Conservation (phyloP, 1,140 invertebrate genomes). For the Drosophila ficusphila region DNA sequence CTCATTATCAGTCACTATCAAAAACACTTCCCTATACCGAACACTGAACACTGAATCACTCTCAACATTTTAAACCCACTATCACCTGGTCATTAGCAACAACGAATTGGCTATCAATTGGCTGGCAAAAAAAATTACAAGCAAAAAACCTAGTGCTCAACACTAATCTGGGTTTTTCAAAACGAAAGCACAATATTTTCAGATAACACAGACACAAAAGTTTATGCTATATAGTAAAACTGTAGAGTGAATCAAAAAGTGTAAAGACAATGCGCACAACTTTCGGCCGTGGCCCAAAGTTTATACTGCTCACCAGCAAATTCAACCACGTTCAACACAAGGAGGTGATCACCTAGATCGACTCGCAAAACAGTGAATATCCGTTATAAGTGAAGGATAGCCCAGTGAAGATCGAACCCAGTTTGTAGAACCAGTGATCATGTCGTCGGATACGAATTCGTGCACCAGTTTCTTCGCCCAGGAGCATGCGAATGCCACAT, state of each 20-base stretch:
- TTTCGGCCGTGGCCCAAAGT: conserved; percentile 52
- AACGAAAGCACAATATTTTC: conserved; percentile 49
- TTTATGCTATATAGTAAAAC: background rate
- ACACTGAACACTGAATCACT: conserved; percentile 25
- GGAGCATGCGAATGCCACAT: conserved; percentile 73
- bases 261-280: conserved; percentile 67
- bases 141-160: conserved; percentile 2
- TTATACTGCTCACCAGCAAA: conserved; percentile 60
- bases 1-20: conserved; percentile 28
- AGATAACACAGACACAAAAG: conserved; percentile 16
- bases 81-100: conserved; percentile 21
- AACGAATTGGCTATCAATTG: conserved; percentile 35
- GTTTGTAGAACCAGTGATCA: conserved; percentile 34
- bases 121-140: conserved; percentile 1
- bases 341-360: conserved; percentile 61
- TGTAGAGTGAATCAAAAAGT: conserved; percentile 23
- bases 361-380: background rate
- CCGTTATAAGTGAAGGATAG: conserved; percentile 6
- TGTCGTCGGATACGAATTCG: conserved; percentile 74
- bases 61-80: conserved; percentile 14
- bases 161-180: conserved; percentile 44
- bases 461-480: conserved; percentile 76
- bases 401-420: conserved; percentile 32
- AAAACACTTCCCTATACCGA: conserved; percentile 12
- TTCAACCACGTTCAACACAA: conserved; percentile 68